phyloP scores from a whole-genome alignment of 2,113 vertebrate genomes.

The Tricholaema leucomelas region DNA sequence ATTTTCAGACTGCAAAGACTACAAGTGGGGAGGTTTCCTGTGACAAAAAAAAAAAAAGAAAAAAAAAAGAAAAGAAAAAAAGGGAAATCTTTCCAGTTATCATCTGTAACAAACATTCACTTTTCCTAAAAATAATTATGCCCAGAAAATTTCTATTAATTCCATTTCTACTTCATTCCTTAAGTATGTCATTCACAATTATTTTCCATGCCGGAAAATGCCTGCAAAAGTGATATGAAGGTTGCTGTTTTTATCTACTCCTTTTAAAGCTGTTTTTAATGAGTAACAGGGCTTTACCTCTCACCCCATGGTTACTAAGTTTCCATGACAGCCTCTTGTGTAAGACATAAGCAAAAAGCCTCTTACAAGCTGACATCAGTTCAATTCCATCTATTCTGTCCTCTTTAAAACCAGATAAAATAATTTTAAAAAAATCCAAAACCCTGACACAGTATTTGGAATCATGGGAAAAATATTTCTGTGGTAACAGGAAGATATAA shows the following conservation, averaged over 20 bases:
- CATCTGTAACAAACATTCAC: not conserved
- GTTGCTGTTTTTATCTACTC: not conserved
- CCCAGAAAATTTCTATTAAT: not conserved
- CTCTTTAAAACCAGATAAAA: not conserved
- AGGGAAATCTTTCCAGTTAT: not conserved
- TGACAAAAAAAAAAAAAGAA: not conserved
- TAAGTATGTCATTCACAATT: not conserved
- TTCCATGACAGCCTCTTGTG: constrained; percentile 22
- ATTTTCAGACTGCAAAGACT: not conserved
- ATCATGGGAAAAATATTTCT: not conserved
- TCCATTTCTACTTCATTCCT: not conserved
- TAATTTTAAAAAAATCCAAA: not conserved
- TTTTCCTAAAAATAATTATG: not conserved
- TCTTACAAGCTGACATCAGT: not conserved
- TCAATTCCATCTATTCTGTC: not conserved
- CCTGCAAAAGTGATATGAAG: not conserved
- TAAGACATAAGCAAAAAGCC: constrained; percentile 22
- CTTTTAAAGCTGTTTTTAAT: constrained; percentile 43
- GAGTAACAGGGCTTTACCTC: constrained; percentile 58
- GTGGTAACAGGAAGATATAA: not conserved
- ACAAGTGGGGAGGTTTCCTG: not conserved
- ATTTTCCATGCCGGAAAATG: not conserved
- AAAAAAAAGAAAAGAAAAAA: not conserved
- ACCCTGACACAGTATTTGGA: not conserved
- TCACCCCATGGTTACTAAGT: constrained; percentile 39